A percentile compares a stretch with the other conserved stretches of the same genome.
Evolutionary conservation across 2,888 invertebrate species (phyloP).

Genomic region (Eugnorisma glareosa): DNA sequence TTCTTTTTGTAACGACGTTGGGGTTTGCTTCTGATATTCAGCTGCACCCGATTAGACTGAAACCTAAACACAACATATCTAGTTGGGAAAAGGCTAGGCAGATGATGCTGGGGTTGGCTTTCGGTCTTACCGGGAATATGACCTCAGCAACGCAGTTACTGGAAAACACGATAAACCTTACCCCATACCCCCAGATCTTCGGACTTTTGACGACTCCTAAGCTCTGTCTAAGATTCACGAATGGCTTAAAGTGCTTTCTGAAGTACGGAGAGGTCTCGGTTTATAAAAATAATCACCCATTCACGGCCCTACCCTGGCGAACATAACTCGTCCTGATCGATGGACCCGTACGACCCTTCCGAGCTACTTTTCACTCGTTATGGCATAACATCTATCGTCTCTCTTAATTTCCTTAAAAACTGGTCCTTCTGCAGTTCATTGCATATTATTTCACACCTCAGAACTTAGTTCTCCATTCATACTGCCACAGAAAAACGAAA

Average conservation of each 20-base stretch:
- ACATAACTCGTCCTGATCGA: background rate
- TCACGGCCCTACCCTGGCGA: background rate
- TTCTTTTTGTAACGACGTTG: too few relatives aligned
- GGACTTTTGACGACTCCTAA: background rate
- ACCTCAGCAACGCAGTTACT: background rate
- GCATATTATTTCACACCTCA: slow-evolving; percentile 8
- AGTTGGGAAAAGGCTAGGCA: too few relatives aligned
- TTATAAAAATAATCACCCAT: background rate
- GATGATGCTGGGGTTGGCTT: too few relatives aligned
- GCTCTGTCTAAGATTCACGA: background rate
- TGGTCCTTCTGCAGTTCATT: slow-evolving; percentile 31
- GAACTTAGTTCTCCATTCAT: slow-evolving; percentile 30
- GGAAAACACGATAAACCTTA: background rate
- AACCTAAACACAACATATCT: too few relatives aligned
- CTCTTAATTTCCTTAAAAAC: background rate
- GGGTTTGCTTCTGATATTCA: too few relatives aligned
- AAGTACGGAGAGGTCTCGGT: background rate
- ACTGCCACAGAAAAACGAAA: slow-evolving; percentile 49
- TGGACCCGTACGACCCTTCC: background rate
- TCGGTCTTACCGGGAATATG: background rate
- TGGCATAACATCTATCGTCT: background rate
- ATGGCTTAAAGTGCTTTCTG: background rate
- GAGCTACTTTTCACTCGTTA: background rate
- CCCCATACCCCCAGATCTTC: background rate
- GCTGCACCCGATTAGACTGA: too few relatives aligned